Evolutionary conservation across 2,797 vertebrate genomes (phyloP).

Genomic region (Gila robusta): DNA sequence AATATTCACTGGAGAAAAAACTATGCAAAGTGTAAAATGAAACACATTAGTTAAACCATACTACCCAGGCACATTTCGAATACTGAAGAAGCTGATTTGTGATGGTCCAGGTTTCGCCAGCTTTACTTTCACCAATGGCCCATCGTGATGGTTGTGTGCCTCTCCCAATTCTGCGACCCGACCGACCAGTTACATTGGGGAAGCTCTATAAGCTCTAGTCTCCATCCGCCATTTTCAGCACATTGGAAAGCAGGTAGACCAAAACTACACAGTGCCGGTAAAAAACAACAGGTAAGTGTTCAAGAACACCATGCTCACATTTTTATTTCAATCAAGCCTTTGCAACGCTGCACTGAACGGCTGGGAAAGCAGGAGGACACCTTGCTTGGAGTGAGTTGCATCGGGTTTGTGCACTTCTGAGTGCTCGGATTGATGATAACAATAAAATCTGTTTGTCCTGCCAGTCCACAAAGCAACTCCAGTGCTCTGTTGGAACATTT

Average conservation of each 20-base stretch:
- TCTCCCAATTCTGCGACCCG: constrained; percentile 71
- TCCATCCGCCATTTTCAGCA: constrained; percentile 83
- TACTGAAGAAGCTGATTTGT: constrained; percentile 4
- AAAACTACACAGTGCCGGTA: constrained; percentile 65
- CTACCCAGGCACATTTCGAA: not conserved
- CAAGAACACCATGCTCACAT: constrained; percentile 45
- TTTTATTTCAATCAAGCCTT: constrained; percentile 48
- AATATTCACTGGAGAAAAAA: not conserved
- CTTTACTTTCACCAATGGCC: constrained; percentile 53
- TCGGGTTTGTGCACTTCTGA: constrained; percentile 55
- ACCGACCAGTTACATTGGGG: constrained; percentile 62
- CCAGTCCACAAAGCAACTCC: constrained; percentile 29
- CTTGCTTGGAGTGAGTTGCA: constrained; percentile 65
- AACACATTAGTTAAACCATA: not conserved
- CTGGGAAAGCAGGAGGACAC: constrained; percentile 51
- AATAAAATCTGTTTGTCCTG: constrained; percentile 63
- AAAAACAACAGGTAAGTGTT: constrained; percentile 76
- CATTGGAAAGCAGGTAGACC: constrained; percentile 76
- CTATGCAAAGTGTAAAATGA: not conserved
- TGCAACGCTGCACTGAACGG: constrained; percentile 43
- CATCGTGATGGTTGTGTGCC: constrained; percentile 62
- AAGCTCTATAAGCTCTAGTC: constrained; percentile 69
- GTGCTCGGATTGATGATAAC: constrained; percentile 65
- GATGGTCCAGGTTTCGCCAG: constrained; percentile 23
- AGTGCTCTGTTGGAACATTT: constrained; percentile 34